These are phyloP conservation scores for Chaunax sp. DNA, from an alignment of 2,797 vertebrate species.

Conservation along the genomic window DNA sequence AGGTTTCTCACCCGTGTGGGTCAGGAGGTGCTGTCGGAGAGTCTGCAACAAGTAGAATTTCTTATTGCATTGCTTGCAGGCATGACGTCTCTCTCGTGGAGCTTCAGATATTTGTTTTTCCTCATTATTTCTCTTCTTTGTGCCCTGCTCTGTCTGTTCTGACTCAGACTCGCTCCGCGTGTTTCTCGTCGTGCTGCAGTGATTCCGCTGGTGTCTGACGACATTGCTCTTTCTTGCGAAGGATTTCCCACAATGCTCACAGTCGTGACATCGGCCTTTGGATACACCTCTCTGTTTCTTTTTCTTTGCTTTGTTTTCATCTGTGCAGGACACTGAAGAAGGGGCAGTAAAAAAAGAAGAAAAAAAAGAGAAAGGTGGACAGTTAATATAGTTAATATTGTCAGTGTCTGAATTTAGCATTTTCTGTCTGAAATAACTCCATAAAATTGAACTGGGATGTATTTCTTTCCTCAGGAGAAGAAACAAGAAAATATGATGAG, in stretches of 20 bases:
- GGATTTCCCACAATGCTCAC: slow-evolving; percentile 37
- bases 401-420: neutral
- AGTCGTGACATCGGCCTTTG: neutral
- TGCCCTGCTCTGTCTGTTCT: neutral
- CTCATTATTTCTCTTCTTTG: accelerated
- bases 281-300: neutral
- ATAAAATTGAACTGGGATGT: too few species aligned
- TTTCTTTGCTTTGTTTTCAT: neutral
- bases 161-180: accelerated
- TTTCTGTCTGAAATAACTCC: neutral
- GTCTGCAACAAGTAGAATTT: slow-evolving; percentile 11
- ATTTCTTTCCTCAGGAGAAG: too few species aligned
- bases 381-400: neutral
- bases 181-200: neutral
- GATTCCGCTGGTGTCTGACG: slow-evolving; percentile 24
- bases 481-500: too few species aligned
- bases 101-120: neutral
- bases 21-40: slow-evolving; percentile 33
- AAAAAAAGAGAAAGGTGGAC: neutral
- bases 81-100: slow-evolving; percentile 12
- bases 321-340: neutral
- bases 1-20: slow-evolving; percentile 14
- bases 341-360: neutral
- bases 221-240: slow-evolving; percentile 21
- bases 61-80: slow-evolving; percentile 28